Base-by-base conservation (phyloP, 2,888 invertebrate genomes). In the Stenoptilia bipunctidactyla region DNA sequence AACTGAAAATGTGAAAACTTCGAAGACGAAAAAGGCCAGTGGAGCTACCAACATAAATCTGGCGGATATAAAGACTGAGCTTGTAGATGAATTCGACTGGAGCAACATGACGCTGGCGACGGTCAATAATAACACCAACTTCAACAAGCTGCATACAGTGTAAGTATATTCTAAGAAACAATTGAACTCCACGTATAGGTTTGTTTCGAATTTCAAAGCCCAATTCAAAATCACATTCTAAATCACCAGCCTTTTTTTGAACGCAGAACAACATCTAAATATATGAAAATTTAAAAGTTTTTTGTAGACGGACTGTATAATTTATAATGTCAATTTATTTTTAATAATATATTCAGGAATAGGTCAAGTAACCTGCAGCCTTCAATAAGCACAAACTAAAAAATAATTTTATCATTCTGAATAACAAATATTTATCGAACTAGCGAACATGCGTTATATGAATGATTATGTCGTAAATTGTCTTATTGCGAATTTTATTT, bases 61-160 rank as follows among this genome's bases (percentile, higher is more conserved):
- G 41, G 66, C 73, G 30, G 70, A 75, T 42, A 85, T 85, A 30
- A 85, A 85, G 64, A 80, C 84, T 44, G 85, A 84, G 56, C 58
- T 84, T 3, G 77, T 77, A 45, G 84, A 85, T 55, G 80, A 80
- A 44, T 60, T 75, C 46, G 82, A 83, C 50, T 82, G 79, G 80
- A 77, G 66, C 51, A 77, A 77, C 44, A 84, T 83, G 85, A 64
- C 74, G 34, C 56, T 85, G 36, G 85, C 85, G 13, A 82, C 80
- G 10, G 63, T 85, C 3, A 74, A 73, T 47, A 71, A 73, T 42
- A 82, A 72, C 45, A 55, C 64, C n/a, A 71, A 70, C 49, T 51
- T 70, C 1, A 68, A 71, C 46, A 71, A 71, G 52, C 77, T 75
- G 54, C 82, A 74, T 51, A 52, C 72, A 27, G 72, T 84, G 86